These are phyloP conservation scores for Halisarca cf. caerulea DNA, from an alignment of 37 sponge, comb jelly and placozoan genomes.

Conservation along the genomic window DNA sequence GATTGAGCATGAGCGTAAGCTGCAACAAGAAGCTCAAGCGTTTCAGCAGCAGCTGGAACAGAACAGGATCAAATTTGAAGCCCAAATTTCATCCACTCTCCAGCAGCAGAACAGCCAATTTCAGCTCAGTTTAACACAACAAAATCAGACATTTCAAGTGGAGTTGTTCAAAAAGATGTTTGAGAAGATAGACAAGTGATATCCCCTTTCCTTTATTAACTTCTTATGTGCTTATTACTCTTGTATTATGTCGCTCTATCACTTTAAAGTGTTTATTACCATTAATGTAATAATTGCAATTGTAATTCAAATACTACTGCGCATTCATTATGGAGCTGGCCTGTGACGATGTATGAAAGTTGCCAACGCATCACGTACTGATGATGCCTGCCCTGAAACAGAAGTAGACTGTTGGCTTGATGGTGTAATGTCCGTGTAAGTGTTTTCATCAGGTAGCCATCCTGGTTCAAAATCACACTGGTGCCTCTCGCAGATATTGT, in stretches of 20 bases:
- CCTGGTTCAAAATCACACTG: background rate
- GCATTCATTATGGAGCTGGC: too few species aligned
- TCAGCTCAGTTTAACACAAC: background rate
- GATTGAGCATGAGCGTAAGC: slow-evolving; percentile 3
- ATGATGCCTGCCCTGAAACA: background rate
- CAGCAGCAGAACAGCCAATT: slow-evolving; percentile 10
- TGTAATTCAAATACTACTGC: too few species aligned
- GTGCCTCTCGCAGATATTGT: slow-evolving; percentile 22
- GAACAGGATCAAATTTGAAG: background rate
- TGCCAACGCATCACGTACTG: background rate
- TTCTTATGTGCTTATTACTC: too few species aligned
- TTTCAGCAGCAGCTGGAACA: slow-evolving; percentile 14
- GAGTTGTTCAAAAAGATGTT: slow-evolving; percentile 8
- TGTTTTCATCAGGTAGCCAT: slow-evolving; percentile 5
- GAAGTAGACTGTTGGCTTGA: background rate
- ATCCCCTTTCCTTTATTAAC: too few species aligned
- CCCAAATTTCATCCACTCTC: background rate
- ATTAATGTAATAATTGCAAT: background rate
- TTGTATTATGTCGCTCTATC: too few species aligned
- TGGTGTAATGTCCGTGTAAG: slow-evolving; percentile 1
- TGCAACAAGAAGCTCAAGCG: background rate
- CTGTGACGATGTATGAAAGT: background rate
- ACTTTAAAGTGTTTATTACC: background rate
- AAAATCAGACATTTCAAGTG: background rate
- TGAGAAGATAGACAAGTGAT: background rate